Evolutionary conservation across 1,140 invertebrate species (phyloP).

Genomic region (Triops longicaudatus): DNA sequence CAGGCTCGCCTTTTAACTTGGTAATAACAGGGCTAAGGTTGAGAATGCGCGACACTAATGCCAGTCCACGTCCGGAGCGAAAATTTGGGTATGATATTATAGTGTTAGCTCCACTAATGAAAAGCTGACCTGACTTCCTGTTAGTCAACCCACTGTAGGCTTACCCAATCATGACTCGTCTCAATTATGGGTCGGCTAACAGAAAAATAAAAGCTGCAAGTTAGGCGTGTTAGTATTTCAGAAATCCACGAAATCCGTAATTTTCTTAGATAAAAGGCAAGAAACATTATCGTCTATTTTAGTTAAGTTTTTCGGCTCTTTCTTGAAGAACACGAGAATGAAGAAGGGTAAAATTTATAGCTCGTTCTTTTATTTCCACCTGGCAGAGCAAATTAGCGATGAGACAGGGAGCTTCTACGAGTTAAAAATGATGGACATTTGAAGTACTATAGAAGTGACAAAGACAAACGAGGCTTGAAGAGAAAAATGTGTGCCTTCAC

Average conservation of each 20-base stretch:
- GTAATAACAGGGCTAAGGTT: slow-evolving; percentile 7
- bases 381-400: neutral
- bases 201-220: neutral
- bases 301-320: neutral
- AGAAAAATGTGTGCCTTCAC: neutral
- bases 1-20: neutral
- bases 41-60: neutral
- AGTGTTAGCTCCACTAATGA: slow-evolving; percentile 3
- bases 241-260: neutral
- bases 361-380: neutral
- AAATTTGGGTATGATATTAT: neutral
- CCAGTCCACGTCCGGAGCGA: neutral
- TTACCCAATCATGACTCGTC: neutral
- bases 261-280: neutral
- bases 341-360: neutral
- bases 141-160: neutral
- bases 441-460: neutral
- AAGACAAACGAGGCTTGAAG: neutral
- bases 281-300: neutral
- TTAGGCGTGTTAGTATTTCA: neutral
- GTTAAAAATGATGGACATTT: slow-evolving; percentile 1
- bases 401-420: neutral
- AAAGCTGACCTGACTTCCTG: neutral
- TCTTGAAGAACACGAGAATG: neutral
- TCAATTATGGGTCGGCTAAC: neutral